Conservation (phyloP, 2,888 invertebrate genomes). For the Imbricaverruca yamaguchii region DNA sequence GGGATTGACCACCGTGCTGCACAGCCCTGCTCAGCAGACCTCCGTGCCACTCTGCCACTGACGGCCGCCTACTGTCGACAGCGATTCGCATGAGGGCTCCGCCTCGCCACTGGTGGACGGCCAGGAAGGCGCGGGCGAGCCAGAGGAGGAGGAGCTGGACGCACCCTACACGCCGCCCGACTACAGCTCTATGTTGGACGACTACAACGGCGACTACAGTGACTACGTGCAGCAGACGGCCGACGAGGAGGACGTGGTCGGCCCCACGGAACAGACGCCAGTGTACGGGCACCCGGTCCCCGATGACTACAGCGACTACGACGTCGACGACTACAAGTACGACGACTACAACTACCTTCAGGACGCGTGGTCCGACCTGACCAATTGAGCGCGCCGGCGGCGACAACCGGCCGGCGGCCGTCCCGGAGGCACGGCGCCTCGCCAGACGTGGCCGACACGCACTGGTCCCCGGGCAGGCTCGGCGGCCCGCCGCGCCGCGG, state of each 20-base stretch:
- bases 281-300: neutral
- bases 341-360: neutral
- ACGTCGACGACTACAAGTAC: neutral
- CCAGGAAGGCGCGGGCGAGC: neutral
- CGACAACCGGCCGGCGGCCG: neutral
- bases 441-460: too few relatives aligned
- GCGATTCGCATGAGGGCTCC: too few relatives aligned
- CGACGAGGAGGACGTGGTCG: neutral
- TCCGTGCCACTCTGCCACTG: too few relatives aligned
- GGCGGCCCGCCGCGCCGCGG: neutral
- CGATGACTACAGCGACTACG: neutral
- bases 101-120: too few relatives aligned
- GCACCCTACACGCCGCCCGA: neutral
- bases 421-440: neutral
- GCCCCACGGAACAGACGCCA: neutral
- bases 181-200: too few relatives aligned
- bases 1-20: too few relatives aligned
- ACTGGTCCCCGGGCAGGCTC: too few relatives aligned
- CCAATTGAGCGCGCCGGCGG: neutral
- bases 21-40: too few relatives aligned
- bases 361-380: neutral
- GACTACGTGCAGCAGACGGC: neutral
- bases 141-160: neutral
- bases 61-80: too few relatives aligned
- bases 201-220: too few relatives aligned